Percentiles rank a stretch among this genome's conserved stretches.
These are phyloP conservation scores for Stratiolaelaps scimitus DNA, from an alignment of 1,140 invertebrate species.

Conservation along the genomic window DNA sequence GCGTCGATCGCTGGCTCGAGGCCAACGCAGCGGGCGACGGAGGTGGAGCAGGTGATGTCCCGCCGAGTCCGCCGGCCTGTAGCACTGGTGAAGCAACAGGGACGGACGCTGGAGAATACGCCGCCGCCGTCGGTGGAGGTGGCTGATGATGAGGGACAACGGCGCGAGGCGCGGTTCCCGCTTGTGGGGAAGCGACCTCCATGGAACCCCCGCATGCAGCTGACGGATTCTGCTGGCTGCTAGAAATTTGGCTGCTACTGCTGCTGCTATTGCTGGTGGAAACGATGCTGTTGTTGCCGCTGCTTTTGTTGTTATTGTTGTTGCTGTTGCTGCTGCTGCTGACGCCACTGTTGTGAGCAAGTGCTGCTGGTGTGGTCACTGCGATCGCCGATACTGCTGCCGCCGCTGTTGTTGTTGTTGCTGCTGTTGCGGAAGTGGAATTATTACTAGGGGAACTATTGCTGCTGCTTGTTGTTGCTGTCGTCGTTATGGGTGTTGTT, in stretches of 20 bases:
- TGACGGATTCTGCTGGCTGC: neutral
- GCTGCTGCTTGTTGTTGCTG: neutral
- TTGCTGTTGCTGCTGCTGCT: slow-evolving; percentile 1
- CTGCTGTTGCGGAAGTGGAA: slow-evolving; percentile 6
- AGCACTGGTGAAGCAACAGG: no score
- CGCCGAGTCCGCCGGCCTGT: no score
- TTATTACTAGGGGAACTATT: neutral
- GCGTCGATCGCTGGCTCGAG: no score
- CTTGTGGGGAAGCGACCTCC: no score
- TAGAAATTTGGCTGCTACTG: neutral
- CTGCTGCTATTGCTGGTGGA: slow-evolving; percentile 8
- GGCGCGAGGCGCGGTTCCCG: no score
- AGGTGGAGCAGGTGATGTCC: no score
- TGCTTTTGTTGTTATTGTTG: slow-evolving; percentile 6
- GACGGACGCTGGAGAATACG: no score
- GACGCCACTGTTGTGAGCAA: slow-evolving; percentile 9
- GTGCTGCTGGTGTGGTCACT: slow-evolving; percentile 4
- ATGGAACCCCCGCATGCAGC: no score
- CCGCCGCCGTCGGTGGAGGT: no score
- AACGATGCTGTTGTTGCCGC: neutral
- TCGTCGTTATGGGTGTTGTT: neutral
- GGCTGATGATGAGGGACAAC: no score
- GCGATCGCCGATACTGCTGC: neutral
- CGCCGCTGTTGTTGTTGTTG: slow-evolving; percentile 2
- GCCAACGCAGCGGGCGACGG: no score